Percentiles rank a stretch among this genome's conserved stretches.
Evolutionary conservation across 2,113 vertebrate genomes (phyloP).

Genomic region (Uria lomvia): DNA sequence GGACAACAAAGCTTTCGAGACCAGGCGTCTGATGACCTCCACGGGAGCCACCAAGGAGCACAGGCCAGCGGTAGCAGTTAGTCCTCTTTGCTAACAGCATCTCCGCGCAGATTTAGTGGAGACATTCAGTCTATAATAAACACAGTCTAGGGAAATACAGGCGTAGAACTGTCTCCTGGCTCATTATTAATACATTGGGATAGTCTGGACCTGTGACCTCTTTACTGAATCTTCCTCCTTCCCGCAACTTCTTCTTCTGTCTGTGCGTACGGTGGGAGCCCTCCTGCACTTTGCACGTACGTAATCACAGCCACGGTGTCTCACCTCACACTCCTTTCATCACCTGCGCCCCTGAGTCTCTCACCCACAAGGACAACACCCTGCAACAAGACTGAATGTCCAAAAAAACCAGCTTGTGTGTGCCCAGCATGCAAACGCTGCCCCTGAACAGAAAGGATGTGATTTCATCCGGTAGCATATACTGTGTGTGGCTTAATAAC

Average conservation of each 20-base stretch:
- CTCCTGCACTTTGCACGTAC: neutral
- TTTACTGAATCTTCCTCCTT: neutral
- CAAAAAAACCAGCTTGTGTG: neutral
- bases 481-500: neutral
- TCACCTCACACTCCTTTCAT: neutral
- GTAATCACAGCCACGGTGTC: neutral
- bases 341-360: neutral
- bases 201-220: conserved; percentile 51
- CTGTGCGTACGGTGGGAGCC: neutral
- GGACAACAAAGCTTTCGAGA: neutral
- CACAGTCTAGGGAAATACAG: conserved; percentile 38
- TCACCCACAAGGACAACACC: neutral
- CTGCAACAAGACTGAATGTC: neutral
- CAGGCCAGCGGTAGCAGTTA: neutral
- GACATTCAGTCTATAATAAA: conserved; percentile 31
- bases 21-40: neutral
- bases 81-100: conserved; percentile 16
- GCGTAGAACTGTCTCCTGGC: conserved; percentile 41
- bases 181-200: conserved; percentile 64
- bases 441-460: fast-evolving
- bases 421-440: neutral
- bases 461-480: neutral
- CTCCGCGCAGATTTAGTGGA: conserved; percentile 21
- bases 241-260: neutral
- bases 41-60: neutral